phyloP scores from a whole-genome alignment of 2,888 invertebrate species.

The Drosophila fungiperda region DNA sequence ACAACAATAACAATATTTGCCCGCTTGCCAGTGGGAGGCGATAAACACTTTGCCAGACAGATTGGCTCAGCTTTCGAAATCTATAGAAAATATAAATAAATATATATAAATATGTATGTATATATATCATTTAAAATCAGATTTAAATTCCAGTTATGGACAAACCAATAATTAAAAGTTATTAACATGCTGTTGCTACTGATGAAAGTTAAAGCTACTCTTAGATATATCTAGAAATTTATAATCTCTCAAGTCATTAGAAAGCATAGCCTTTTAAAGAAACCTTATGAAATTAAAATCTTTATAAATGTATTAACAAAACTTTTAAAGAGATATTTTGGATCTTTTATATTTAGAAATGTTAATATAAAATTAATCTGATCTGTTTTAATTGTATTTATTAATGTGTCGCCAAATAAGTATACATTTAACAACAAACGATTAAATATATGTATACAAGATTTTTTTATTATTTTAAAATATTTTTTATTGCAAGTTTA shows the following conservation, averaged over 20 bases:
- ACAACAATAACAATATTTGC: constrained; percentile 20
- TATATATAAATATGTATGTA: background rate
- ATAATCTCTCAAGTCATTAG: background rate
- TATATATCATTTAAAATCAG: constrained; percentile 29
- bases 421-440: constrained; percentile 1
- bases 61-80: constrained; percentile 58
- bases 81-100: constrained; percentile 1
- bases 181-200: constrained; percentile 1
- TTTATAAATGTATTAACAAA: background rate
- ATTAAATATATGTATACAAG: constrained; percentile 4
- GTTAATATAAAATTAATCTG: constrained; percentile 34
- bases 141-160: constrained; percentile 48
- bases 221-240: background rate
- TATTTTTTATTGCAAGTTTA: constrained; percentile 13
- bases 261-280: background rate
- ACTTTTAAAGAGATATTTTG: background rate
- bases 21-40: constrained; percentile 45
- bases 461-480: constrained; percentile 4
- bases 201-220: background rate
- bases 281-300: background rate
- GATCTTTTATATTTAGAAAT: constrained; percentile 19
- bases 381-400: constrained; percentile 39
- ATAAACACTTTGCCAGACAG: constrained; percentile 33
- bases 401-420: constrained; percentile 33
- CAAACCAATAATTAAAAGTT: constrained; percentile 3